Percentiles rank a stretch among this genome's conserved stretches.
Conservation (phyloP, 2,797 vertebrate genomes). For the Karalla daura region DNA sequence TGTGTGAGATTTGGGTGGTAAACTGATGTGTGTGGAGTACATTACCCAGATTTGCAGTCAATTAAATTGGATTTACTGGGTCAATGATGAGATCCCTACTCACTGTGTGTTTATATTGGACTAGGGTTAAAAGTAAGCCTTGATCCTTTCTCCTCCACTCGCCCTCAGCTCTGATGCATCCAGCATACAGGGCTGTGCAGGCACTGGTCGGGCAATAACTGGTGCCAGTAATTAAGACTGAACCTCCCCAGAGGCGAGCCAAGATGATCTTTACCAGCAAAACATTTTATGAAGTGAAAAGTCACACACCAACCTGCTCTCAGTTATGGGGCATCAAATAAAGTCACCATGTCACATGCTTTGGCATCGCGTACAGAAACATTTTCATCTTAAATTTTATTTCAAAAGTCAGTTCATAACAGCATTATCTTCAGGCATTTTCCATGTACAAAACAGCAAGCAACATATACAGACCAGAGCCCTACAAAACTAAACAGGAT, state of each 20-base stretch:
- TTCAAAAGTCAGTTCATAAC: no score
- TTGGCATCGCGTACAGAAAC: no score
- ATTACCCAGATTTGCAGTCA: constrained; percentile 83
- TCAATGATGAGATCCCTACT: constrained; percentile 54
- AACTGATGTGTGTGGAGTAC: constrained; percentile 27
- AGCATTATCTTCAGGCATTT: no score
- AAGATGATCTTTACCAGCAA: constrained; percentile 25
- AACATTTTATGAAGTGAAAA: constrained; percentile 23
- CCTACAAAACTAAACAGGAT: no score
- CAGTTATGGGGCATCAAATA: no score
- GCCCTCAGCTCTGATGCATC: constrained; percentile 10
- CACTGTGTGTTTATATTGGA: constrained; percentile 78
- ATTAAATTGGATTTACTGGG: constrained; percentile 84
- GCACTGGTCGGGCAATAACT: constrained; percentile 22
- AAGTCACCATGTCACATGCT: no score
- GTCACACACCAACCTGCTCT: no score
- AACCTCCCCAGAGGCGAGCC: constrained; percentile 39
- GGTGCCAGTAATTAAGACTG: constrained; percentile 60
- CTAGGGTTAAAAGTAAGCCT: constrained; percentile 78
- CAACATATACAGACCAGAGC: no score
- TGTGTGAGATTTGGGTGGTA: neutral
- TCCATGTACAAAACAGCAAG: no score
- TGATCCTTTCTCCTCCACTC: constrained; percentile 20
- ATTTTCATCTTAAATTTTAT: no score
- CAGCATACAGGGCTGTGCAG: constrained; percentile 16